Conservation (phyloP, 2,888 invertebrate species). For the Lepeophtheirus nordmannii region DNA sequence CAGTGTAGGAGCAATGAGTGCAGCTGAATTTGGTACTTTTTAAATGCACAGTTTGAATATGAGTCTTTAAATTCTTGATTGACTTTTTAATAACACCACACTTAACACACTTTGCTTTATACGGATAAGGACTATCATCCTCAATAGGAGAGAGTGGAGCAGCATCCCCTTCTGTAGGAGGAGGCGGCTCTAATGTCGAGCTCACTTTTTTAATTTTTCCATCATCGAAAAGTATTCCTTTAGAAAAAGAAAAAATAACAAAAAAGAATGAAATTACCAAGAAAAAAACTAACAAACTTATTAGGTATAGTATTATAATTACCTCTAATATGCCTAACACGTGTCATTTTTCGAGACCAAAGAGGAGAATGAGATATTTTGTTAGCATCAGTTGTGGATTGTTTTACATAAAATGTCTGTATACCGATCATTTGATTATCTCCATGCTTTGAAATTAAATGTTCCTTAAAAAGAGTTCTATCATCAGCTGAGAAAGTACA, state of each 20-base stretch:
- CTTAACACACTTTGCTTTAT: conserved; percentile 3
- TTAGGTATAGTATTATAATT: neutral
- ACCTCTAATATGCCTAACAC: conserved; percentile 23
- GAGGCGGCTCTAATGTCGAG: too few relatives aligned
- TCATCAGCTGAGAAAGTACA: neutral
- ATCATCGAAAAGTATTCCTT: neutral
- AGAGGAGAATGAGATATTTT: conserved; percentile 1
- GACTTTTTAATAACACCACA: conserved; percentile 18
- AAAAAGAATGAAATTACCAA: neutral
- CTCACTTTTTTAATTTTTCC: neutral
- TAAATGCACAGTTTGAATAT: conserved; percentile 11
- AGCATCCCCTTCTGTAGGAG: too few relatives aligned
- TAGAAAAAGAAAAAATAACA: neutral
- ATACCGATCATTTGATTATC: neutral
- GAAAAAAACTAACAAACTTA: neutral
- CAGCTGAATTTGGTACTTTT: conserved; percentile 8
- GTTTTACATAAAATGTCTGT: neutral
- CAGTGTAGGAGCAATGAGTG: conserved; percentile 9
- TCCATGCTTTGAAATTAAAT: neutral
- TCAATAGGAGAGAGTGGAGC: neutral
- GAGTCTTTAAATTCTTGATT: conserved; percentile 16
- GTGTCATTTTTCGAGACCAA: conserved; percentile 17
- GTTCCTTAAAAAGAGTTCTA: neutral
- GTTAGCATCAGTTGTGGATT: neutral
- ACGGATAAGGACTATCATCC: neutral